A percentile compares a stretch with the other conserved stretches of the same genome.
Conservation (phyloP, 1,140 invertebrate genomes). For the Onthophagus taurus region DNA sequence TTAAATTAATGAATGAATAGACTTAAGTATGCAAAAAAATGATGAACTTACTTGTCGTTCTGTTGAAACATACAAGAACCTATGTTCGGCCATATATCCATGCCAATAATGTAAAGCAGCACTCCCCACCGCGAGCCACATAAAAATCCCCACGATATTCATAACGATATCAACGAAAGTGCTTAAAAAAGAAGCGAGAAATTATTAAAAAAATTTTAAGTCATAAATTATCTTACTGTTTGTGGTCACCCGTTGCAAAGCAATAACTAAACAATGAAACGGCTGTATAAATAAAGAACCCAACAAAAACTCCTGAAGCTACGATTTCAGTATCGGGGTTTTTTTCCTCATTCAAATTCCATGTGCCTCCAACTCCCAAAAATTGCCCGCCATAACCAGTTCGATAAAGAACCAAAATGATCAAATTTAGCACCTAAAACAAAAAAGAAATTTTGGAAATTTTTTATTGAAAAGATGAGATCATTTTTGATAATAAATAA, state of each 20-base stretch:
- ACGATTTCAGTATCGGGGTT: slow-evolving; percentile 76
- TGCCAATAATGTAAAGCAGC: slow-evolving; percentile 80
- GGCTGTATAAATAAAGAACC: slow-evolving; percentile 70
- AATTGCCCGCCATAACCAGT: slow-evolving; percentile 72
- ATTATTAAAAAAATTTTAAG: background rate
- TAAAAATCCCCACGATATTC: slow-evolving; percentile 73
- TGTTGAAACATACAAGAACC: slow-evolving; percentile 53
- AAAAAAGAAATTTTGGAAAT: too few species aligned
- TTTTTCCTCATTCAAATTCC: slow-evolving; percentile 82
- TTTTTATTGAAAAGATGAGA: too few species aligned
- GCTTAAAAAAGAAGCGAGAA: slow-evolving; percentile 22
- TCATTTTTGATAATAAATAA: too few species aligned
- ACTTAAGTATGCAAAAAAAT: too few species aligned
- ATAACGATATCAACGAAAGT: slow-evolving; percentile 62
- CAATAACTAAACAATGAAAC: slow-evolving; percentile 60
- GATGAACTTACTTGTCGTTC: slow-evolving; percentile 53
- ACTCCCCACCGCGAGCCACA: slow-evolving; percentile 74
- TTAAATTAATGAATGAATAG: background rate
- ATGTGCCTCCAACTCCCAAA: slow-evolving; percentile 73
- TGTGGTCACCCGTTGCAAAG: slow-evolving; percentile 65
- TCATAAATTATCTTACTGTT: slow-evolving; percentile 43
- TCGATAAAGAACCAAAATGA: slow-evolving; percentile 70
- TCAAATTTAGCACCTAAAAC: slow-evolving; percentile 68
- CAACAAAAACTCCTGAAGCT: slow-evolving; percentile 74
- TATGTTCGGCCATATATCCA: slow-evolving; percentile 67